Evolutionary conservation across 2,888 invertebrate genomes (phyloP), one percentile per base, ranked within the genome.

Genomic region (Leptinotarsa rubiginosa): DNA sequence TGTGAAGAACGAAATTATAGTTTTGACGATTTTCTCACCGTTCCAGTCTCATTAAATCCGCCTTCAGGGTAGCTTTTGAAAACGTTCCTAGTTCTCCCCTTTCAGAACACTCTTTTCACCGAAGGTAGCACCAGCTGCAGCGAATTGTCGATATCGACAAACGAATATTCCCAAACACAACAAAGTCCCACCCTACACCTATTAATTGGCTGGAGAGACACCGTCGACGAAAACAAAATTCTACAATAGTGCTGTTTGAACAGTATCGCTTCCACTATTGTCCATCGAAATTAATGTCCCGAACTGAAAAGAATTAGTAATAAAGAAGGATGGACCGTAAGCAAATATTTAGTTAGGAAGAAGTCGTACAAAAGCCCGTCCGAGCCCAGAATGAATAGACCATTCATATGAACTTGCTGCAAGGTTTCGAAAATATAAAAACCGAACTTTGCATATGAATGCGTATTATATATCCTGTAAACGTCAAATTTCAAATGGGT

Each of bases 401-500:
- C 77, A 79, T 80, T 81, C 78, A 81, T 79, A 81, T 81, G 80
- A 81, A 82, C 82, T 81, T 79, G 79, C 79, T 76, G 77, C 75
- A 72, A 74, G 76, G 76, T 75, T 79, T 76, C 74, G 59, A 70
- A 76, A 72, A 76, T 74, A 77, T 75, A 85, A 86, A 86, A 85
- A 82, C 81, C 80, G 72, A 79, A 81, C 81, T 87, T 87, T 83
- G 83, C 87, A 87, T 87, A 85, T 87, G 86, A 87, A 87, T 83
- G 81, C 78, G 80, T 80, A 82, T 81, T 84, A 84, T 84, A 84
- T 86, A 86, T 87, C 86, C 86, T 85, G 85, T 85, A 87, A 86
- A 87, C 85, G 87, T 87, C 87, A 87, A 84, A 85, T 86, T 87
- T 87, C 85, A 87, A 87, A 87, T 86, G 86, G 84, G 84, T 85